These are phyloP conservation scores for Falcunculus frontatus DNA, from an alignment of 2,113 vertebrate genomes.

Conservation along the genomic window DNA sequence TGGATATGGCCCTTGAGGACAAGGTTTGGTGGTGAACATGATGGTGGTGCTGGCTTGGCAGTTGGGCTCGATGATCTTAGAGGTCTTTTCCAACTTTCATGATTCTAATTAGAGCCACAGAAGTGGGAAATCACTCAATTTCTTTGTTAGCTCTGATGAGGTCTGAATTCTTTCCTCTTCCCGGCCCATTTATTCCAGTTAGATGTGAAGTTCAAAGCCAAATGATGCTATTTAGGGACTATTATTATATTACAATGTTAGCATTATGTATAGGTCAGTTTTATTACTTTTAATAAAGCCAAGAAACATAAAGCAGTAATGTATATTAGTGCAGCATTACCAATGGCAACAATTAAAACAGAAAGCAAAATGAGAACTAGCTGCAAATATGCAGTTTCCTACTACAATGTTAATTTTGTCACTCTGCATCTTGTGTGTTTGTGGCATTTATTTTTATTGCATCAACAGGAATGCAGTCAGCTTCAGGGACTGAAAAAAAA, in stretches of 20 bases:
- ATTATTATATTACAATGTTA: background rate
- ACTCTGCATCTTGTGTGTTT: background rate
- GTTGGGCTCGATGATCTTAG: background rate
- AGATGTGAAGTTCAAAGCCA: conserved; percentile 17
- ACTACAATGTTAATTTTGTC: background rate
- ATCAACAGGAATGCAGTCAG: background rate
- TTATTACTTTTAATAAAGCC: conserved; percentile 29
- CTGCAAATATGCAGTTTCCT: background rate
- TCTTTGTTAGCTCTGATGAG: conserved; percentile 8
- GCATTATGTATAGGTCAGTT: background rate
- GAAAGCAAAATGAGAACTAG: background rate
- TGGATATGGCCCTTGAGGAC: background rate
- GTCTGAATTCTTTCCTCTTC: conserved; percentile 14
- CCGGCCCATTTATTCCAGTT: background rate
- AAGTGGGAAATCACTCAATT: background rate
- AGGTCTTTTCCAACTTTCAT: background rate
- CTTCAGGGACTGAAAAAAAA: background rate
- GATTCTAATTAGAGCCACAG: background rate
- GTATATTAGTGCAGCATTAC: background rate
- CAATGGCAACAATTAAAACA: conserved; percentile 9
- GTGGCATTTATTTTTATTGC: conserved; percentile 4
- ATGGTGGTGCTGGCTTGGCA: background rate
- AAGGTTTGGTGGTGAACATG: background rate
- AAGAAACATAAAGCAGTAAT: background rate
- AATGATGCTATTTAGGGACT: conserved; percentile 6